Conservation (phyloP, 1,140 invertebrate species). For the Acromyrmex heyeri region DNA sequence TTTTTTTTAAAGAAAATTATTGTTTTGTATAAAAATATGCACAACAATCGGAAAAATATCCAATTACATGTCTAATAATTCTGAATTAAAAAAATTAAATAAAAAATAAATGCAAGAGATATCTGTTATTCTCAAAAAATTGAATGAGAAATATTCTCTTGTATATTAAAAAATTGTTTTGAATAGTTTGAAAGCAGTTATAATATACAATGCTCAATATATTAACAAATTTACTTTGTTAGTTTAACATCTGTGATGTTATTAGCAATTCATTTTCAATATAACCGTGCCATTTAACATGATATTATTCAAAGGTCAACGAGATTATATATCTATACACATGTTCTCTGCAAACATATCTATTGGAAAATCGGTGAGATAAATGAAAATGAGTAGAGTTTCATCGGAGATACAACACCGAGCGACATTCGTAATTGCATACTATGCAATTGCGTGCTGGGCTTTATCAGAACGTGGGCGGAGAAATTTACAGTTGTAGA, state of each 20-base stretch:
- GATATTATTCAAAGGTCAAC: slow-evolving; percentile 7
- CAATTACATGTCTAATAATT: neutral
- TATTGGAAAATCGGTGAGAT: slow-evolving; percentile 15
- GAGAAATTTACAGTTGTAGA: slow-evolving; percentile 8
- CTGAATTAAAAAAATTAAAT: neutral
- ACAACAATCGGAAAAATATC: neutral
- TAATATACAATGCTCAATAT: neutral
- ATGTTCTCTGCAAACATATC: neutral
- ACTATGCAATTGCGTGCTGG: neutral
- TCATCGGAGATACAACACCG: slow-evolving; percentile 30
- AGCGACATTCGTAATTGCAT: slow-evolving; percentile 34
- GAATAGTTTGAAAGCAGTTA: neutral
- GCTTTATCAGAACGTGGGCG: slow-evolving; percentile 18
- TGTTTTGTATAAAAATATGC: neutral
- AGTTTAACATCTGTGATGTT: neutral
- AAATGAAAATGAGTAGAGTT: slow-evolving; percentile 1
- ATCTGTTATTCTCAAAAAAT: neutral
- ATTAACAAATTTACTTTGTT: neutral
- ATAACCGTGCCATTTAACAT: neutral
- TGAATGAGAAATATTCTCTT: neutral
- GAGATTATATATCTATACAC: neutral
- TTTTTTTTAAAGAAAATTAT: neutral
- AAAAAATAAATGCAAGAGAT: neutral
- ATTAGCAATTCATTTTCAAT: neutral
- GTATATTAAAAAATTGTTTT: neutral